A percentile compares a stretch with the other conserved stretches of the same genome.
Conservation (phyloP, 2,888 invertebrate species). For the Tiliacea citrago region DNA sequence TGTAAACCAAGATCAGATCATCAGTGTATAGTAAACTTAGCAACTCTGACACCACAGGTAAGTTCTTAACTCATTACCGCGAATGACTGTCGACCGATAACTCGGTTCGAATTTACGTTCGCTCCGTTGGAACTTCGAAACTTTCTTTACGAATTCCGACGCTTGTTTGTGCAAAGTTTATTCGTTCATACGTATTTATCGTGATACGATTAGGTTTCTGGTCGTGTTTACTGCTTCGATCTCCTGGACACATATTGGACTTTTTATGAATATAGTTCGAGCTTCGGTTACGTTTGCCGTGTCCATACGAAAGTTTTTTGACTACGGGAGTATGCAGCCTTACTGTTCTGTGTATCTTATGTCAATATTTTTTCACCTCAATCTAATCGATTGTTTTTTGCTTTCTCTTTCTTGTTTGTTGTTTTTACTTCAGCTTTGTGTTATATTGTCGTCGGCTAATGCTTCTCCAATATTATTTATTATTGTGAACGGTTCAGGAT, state of each 20-base stretch:
- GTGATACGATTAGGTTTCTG: conserved; percentile 65
- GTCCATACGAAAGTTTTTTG: conserved; percentile 42
- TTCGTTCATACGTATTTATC: conserved; percentile 67
- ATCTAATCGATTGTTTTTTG: conserved; percentile 9
- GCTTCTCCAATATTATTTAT: conserved; percentile 48
- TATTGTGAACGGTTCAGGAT: conserved; percentile 24
- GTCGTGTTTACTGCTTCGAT: conserved; percentile 39
- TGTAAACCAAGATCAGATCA: conserved; percentile 55
- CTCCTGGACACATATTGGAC: conserved; percentile 31
- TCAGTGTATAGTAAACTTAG: conserved; percentile 52
- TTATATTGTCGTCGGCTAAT: conserved; percentile 35
- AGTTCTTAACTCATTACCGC: conserved; percentile 71
- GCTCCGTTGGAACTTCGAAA: conserved; percentile 54
- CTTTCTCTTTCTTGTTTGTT: conserved; percentile 22
- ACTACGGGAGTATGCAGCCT: neutral
- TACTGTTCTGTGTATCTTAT: conserved; percentile 15
- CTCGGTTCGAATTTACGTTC: conserved; percentile 67
- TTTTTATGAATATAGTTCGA: conserved; percentile 46
- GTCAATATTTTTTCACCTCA: conserved; percentile 16
- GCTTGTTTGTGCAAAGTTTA: conserved; percentile 69
- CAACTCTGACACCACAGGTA: conserved; percentile 56
- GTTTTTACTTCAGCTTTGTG: conserved; percentile 28
- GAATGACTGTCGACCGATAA: conserved; percentile 69
- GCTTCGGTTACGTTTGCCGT: conserved; percentile 29
- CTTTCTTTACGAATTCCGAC: conserved; percentile 63